Conservation (phyloP, 2,113 vertebrate species). For the Tychaedon coryphoeus region DNA sequence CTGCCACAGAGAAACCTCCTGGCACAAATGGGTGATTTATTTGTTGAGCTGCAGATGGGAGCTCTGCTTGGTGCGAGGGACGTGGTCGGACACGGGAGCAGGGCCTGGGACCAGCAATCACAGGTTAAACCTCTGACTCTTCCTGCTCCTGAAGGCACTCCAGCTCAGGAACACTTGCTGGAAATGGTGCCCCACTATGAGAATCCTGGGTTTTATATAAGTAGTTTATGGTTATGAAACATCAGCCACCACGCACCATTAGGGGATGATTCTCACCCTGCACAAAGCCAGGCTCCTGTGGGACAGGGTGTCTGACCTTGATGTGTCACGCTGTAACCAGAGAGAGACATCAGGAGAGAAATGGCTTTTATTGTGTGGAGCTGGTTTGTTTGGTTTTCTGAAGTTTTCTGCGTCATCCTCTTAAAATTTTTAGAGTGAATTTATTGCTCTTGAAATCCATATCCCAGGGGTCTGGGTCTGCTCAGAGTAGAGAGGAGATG, state of each 20-base stretch:
- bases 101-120: neutral
- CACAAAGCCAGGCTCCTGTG: neutral
- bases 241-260: neutral
- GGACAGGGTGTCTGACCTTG: constrained; percentile 49
- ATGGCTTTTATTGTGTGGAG: constrained; percentile 22
- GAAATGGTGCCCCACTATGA: neutral
- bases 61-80: neutral
- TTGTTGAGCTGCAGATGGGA: constrained; percentile 23
- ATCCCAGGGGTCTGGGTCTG: constrained; percentile 29
- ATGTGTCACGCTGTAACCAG: constrained; percentile 3
- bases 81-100: neutral
- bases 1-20: constrained; percentile 9
- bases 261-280: neutral
- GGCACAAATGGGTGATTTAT: constrained; percentile 22
- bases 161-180: neutral
- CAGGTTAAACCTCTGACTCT: neutral
- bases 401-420: constrained; percentile 53
- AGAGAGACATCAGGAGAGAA: constrained; percentile 42
- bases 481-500: neutral
- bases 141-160: neutral
- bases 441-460: constrained; percentile 64
- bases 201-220: neutral
- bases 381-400: constrained; percentile 8
- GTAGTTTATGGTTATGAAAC: neutral
- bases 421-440: constrained; percentile 62